Conservation (phyloP, 2,888 invertebrate genomes). For the Hartigia nigra region DNA sequence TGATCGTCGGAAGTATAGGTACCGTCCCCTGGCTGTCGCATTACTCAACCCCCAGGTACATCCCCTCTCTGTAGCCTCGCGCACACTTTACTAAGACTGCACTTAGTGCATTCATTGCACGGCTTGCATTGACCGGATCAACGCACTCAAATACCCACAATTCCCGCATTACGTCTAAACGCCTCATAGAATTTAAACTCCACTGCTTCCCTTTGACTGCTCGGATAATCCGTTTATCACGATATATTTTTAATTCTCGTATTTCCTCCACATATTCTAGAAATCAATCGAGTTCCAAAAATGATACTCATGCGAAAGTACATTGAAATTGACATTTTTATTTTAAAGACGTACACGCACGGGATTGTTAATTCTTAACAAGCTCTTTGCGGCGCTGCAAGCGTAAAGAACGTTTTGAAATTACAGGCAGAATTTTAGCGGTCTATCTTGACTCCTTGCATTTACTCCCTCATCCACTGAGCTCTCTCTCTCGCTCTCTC, state of each 20-base stretch:
- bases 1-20: slow-evolving; percentile 35
- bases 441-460: slow-evolving; percentile 29
- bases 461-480: slow-evolving; percentile 17
- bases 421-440: slow-evolving; percentile 15
- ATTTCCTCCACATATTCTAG: neutral
- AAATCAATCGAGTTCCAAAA: neutral
- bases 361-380: neutral
- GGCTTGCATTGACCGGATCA: slow-evolving; percentile 58
- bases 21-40: slow-evolving; percentile 31
- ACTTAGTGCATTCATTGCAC: slow-evolving; percentile 57
- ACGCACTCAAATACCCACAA: slow-evolving; percentile 46
- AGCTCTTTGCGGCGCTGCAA: neutral
- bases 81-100: slow-evolving; percentile 50
- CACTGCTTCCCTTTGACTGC: neutral
- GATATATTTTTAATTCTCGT: neutral
- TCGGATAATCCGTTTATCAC: neutral
- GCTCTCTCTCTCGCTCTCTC: slow-evolving; percentile 18
- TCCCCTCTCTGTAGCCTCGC: slow-evolving; percentile 10
- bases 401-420: slow-evolving; percentile 29
- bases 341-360: neutral
- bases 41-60: slow-evolving; percentile 29
- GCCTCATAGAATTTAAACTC: neutral
- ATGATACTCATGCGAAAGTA: neutral
- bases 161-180: slow-evolving; percentile 5
- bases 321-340: neutral